Evolutionary conservation across 2,888 invertebrate species (phyloP).

Genomic region (Meteorus cinctellus): DNA sequence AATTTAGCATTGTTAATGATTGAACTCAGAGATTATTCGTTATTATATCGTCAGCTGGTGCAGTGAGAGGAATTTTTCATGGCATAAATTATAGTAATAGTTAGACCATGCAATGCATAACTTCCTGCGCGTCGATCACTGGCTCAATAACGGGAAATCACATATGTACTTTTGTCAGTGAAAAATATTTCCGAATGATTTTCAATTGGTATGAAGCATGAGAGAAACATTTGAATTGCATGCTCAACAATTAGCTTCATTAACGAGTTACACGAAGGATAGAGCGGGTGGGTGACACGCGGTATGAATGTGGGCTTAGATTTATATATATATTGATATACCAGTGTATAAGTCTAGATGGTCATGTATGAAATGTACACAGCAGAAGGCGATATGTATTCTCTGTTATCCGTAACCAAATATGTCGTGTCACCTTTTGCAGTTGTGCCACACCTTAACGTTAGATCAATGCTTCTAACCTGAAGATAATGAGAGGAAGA

Average conservation of each 20-base stretch:
- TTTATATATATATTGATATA: conserved; percentile 7
- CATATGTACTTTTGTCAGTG: background rate
- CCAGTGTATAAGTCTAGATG: background rate
- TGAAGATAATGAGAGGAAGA: conserved; percentile 20
- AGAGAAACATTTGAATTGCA: background rate
- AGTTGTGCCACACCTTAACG: conserved; percentile 43
- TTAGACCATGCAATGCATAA: conserved; percentile 5
- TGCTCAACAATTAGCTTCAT: background rate
- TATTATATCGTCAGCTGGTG: background rate
- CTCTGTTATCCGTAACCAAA: conserved; percentile 66
- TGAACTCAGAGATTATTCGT: background rate
- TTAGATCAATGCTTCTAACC: conserved; percentile 22
- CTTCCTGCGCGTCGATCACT: conserved; percentile 3
- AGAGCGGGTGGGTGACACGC: conserved; percentile 2
- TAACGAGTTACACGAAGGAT: background rate
- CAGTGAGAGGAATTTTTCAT: background rate
- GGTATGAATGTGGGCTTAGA: conserved; percentile 1
- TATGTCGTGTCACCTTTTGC: conserved; percentile 58
- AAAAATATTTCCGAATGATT: background rate
- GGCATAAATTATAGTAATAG: background rate
- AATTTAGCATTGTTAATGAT: background rate
- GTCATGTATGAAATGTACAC: background rate
- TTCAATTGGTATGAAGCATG: background rate
- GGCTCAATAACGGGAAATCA: background rate
- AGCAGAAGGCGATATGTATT: conserved; percentile 31